These are phyloP conservation scores for Congeria kusceri DNA, from an alignment of 2,888 invertebrate species.

Conservation along the genomic window DNA sequence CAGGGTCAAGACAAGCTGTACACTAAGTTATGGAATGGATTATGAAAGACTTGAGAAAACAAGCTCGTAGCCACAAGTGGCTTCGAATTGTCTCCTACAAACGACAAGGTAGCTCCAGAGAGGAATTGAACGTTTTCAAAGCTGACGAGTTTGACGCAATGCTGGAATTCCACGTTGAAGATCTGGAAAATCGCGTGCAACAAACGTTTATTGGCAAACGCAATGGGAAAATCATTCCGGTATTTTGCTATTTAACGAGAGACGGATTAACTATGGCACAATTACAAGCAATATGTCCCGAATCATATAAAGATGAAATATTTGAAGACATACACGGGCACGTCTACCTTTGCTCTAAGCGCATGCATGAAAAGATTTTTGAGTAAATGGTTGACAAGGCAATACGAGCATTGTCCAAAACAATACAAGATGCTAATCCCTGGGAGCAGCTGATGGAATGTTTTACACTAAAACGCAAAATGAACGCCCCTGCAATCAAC, in stretches of 20 bases:
- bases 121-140: constrained; percentile 56
- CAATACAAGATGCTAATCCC: background rate
- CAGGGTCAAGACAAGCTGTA: constrained; percentile 10
- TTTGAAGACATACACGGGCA: constrained; percentile 16
- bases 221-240: constrained; percentile 24
- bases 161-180: constrained; percentile 53
- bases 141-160: constrained; percentile 60
- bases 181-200: constrained; percentile 8
- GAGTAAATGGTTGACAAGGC: constrained; percentile 48
- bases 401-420: constrained; percentile 2
- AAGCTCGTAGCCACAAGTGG: constrained; percentile 13
- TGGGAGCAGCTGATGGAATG: background rate
- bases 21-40: constrained; percentile 25
- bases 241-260: constrained; percentile 35
- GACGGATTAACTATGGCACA: background rate
- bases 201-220: background rate
- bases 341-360: constrained; percentile 35
- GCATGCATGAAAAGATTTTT: constrained; percentile 43
- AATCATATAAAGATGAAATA: constrained; percentile 22
- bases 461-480: constrained; percentile 35
- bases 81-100: constrained; percentile 35
- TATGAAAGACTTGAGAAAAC: constrained; percentile 6
- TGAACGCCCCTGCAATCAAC: constrained; percentile 55
- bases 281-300: constrained; percentile 18
- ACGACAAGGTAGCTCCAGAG: constrained; percentile 55